These are phyloP conservation scores for Alentia gelatinosa DNA, from an alignment of 2,888 invertebrate species.

Conservation along the genomic window DNA sequence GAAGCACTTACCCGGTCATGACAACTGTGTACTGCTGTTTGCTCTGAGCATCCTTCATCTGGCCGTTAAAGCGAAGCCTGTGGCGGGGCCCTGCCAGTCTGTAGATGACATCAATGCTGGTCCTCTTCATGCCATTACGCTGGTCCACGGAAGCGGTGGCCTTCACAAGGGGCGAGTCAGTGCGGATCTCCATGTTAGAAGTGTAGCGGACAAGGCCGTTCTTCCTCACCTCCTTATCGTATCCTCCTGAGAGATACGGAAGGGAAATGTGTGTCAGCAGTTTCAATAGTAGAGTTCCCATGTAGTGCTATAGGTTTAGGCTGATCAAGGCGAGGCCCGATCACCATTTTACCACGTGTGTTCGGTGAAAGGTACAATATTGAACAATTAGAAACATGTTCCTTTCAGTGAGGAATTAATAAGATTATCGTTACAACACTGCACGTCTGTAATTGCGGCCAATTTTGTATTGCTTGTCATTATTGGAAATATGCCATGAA, in stretches of 20 bases:
- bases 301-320: too few relatives aligned
- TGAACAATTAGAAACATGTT: too few relatives aligned
- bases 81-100: slow-evolving; percentile 32
- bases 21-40: background rate
- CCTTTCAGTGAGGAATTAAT: too few relatives aligned
- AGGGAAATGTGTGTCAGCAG: background rate
- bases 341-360: too few relatives aligned
- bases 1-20: slow-evolving; percentile 3
- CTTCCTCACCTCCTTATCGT: slow-evolving; percentile 40
- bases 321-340: too few relatives aligned
- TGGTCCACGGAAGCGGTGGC: slow-evolving; percentile 49
- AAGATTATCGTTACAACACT: too few relatives aligned
- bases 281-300: too few relatives aligned
- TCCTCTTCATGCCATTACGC: slow-evolving; percentile 27
- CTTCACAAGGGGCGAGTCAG: slow-evolving; percentile 41
- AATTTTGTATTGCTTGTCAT: too few relatives aligned
- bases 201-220: slow-evolving; percentile 33
- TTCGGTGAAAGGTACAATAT: too few relatives aligned
- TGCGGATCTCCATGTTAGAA: slow-evolving; percentile 18
- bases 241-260: background rate
- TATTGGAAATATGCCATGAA: too few relatives aligned
- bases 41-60: slow-evolving; percentile 45
- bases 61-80: slow-evolving; percentile 40
- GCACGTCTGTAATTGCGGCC: too few relatives aligned
- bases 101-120: background rate